These are phyloP conservation scores for Palaemon carinicauda DNA, from an alignment of 1,140 invertebrate species.

Conservation along the genomic window DNA sequence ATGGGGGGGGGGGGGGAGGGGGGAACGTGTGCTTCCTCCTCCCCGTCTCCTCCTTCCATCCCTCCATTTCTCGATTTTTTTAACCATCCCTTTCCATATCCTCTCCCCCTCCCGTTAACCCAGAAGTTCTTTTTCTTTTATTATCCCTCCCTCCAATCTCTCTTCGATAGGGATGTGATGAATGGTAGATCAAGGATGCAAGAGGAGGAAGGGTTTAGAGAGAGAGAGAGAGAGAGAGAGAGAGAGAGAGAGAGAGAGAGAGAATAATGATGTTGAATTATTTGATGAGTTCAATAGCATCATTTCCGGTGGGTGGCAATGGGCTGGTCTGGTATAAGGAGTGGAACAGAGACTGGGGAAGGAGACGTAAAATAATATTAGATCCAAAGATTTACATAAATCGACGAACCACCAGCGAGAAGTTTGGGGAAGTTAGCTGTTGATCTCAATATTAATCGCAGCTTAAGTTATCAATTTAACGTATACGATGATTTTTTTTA, in stretches of 20 bases:
- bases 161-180: slow-evolving; percentile 6
- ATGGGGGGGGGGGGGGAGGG: too few relatives aligned
- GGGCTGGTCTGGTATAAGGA: not conserved
- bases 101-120: not conserved
- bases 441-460: too few relatives aligned
- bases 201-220: not conserved
- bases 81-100: not conserved
- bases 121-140: not conserved
- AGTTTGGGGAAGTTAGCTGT: too few relatives aligned
- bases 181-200: not conserved
- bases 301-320: not conserved
- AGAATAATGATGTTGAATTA: slow-evolving; percentile 25
- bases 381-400: too few relatives aligned
- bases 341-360: not conserved
- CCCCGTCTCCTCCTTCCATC: not conserved
- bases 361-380: too few relatives aligned
- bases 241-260: too few relatives aligned
- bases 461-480: too few relatives aligned
- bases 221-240: too few relatives aligned
- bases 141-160: not conserved
- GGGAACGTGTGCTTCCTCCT: not conserved
- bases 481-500: too few relatives aligned
- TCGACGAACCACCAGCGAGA: too few relatives aligned
- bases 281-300: slow-evolving; percentile 27
- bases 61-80: not conserved